Evolutionary conservation across 2,888 invertebrate genomes (phyloP).

Genomic region (Eupithecia dodoneata): DNA sequence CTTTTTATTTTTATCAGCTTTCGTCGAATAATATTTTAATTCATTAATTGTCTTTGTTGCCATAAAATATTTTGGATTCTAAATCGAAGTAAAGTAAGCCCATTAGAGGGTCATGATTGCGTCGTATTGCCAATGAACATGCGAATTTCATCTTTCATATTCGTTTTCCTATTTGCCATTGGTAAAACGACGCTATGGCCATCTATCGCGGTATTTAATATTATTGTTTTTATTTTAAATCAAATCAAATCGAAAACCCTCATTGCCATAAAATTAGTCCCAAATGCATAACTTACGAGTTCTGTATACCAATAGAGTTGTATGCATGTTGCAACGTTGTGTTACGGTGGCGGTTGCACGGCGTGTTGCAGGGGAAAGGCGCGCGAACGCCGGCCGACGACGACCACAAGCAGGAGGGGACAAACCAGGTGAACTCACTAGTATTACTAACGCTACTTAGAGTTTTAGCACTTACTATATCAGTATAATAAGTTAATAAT

Average conservation of each 20-base stretch:
- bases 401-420: conserved; percentile 60
- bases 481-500: background rate
- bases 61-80: too few species aligned
- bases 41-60: too few species aligned
- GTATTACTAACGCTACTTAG: background rate
- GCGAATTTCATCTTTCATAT: background rate
- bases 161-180: background rate
- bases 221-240: too few species aligned
- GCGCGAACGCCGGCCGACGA: conserved; percentile 73
- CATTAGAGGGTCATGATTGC: background rate
- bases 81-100: too few species aligned
- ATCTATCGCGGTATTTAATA: too few species aligned
- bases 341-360: conserved; percentile 68
- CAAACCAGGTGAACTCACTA: conserved; percentile 55
- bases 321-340: conserved; percentile 45
- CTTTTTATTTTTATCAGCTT: too few species aligned
- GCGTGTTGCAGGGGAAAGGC: conserved; percentile 79
- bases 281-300: conserved; percentile 6
- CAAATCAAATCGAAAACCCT: background rate
- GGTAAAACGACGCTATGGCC: background rate
- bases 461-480: background rate
- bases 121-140: too few species aligned
- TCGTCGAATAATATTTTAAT: too few species aligned
- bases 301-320: conserved; percentile 43
- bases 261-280: background rate